Conservation (phyloP, 2,888 invertebrate species). For the Macropis europaea region DNA sequence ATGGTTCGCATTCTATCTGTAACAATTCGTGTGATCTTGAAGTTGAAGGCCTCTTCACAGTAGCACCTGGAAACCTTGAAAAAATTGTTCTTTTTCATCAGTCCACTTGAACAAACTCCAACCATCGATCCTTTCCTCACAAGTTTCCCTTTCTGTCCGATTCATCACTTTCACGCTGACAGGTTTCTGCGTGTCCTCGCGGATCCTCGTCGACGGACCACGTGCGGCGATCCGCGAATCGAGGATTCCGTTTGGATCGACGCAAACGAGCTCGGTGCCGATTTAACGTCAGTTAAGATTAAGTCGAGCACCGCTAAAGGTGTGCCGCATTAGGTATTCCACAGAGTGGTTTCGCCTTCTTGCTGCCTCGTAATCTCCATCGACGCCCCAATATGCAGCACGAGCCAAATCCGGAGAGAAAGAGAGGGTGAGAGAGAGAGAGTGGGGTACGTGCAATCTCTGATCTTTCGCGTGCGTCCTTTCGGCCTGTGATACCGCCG, state of each 20-base stretch:
- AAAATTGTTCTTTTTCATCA: no score
- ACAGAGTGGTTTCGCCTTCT: conserved; percentile 32
- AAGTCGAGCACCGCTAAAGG: conserved; percentile 32
- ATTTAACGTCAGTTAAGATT: conserved; percentile 50
- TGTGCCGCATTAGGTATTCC: conserved; percentile 45
- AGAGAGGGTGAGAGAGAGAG: conserved; percentile 6
- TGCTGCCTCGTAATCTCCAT: conserved; percentile 34
- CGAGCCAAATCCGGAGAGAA: conserved; percentile 34
- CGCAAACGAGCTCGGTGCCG: conserved; percentile 18
- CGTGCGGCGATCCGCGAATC: neutral
- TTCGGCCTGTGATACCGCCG: neutral
- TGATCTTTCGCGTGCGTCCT: neutral
- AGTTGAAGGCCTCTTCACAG: no score
- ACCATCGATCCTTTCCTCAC: no score
- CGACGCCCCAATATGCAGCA: conserved; percentile 33
- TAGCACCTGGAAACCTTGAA: no score
- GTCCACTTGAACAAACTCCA: no score
- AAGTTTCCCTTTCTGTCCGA: neutral
- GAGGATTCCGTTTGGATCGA: conserved; percentile 1
- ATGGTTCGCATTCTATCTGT: no score
- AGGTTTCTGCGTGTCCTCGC: neutral
- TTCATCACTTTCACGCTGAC: neutral
- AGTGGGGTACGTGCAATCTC: neutral
- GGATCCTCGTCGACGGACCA: neutral
- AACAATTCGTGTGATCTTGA: no score